Conservation (phyloP, 1,140 invertebrate species). For the Harlomillsia oculata region DNA sequence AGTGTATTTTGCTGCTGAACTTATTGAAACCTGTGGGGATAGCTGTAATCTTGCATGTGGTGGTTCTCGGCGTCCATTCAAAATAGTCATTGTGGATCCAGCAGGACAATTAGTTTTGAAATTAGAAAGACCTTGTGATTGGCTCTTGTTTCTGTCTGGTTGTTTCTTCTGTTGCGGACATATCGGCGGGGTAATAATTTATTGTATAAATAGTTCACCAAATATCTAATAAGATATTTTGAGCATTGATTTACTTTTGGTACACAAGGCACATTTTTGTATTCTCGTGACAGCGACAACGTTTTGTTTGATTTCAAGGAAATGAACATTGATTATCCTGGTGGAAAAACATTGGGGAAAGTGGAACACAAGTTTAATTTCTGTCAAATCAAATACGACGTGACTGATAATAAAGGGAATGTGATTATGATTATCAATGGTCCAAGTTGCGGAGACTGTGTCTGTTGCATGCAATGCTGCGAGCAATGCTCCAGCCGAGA, state of each 20-base stretch:
- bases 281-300: too few relatives aligned
- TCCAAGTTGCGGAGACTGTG: not conserved
- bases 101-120: not conserved
- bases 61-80: slow-evolving; percentile 2
- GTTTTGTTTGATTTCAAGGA: too few relatives aligned
- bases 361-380: slow-evolving; percentile 3
- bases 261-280: too few relatives aligned
- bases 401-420: not conserved
- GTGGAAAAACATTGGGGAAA: slow-evolving; percentile 3
- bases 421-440: not conserved
- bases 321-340: too few relatives aligned
- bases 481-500: not conserved
- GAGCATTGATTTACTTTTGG: too few relatives aligned
- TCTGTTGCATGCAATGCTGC: not conserved
- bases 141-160: not conserved
- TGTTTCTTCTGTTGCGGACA: slow-evolving; percentile 9
- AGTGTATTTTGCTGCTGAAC: too few relatives aligned
- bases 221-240: too few relatives aligned
- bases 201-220: too few relatives aligned
- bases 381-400: not conserved
- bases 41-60: not conserved
- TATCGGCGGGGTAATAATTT: slow-evolving; percentile 6
- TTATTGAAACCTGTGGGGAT: too few relatives aligned
- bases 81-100: slow-evolving; percentile 5
- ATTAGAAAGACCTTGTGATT: not conserved